Conservation (phyloP, 2,113 vertebrate genomes). For the Amblyopsis rosae region DNA sequence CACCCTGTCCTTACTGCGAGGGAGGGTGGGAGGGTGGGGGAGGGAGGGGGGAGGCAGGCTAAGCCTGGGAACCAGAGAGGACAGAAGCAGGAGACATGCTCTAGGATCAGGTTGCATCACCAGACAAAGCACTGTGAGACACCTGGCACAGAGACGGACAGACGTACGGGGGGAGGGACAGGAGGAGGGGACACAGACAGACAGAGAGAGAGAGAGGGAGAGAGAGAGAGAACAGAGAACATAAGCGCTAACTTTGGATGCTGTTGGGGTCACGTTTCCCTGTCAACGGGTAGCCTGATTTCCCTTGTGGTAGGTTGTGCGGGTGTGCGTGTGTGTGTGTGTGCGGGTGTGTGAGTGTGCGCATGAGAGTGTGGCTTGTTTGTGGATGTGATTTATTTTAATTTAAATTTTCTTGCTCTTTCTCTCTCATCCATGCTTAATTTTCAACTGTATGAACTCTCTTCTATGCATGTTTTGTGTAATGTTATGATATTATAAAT, state of each 20-base stretch:
- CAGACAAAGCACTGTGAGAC: no score
- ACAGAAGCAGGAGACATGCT: no score
- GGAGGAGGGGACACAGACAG: neutral
- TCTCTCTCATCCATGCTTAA: neutral
- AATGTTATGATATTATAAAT: no score
- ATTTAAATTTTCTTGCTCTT: no score
- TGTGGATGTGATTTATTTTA: neutral
- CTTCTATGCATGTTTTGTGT: no score
- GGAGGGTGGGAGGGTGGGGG: slow-evolving; percentile 28
- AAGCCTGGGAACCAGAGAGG: no score
- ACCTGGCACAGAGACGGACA: neutral
- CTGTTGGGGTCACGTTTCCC: slow-evolving; percentile 41
- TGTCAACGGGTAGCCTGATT: slow-evolving; percentile 49
- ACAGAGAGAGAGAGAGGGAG: slow-evolving; percentile 6
- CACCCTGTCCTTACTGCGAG: no score
- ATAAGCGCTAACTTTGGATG: neutral
- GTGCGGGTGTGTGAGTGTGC: neutral
- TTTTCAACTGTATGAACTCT: neutral
- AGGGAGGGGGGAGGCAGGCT: slow-evolving; percentile 3
- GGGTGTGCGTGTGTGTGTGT: neutral
- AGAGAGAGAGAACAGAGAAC: slow-evolving; percentile 12
- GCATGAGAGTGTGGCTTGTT: neutral
- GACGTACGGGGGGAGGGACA: no score
- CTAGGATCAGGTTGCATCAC: no score
- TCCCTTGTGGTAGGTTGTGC: neutral